Percentiles rank a stretch among this genome's conserved stretches.
phyloP scores from a whole-genome alignment of 2,888 invertebrate species.

The Apomyelois bistriatella region DNA sequence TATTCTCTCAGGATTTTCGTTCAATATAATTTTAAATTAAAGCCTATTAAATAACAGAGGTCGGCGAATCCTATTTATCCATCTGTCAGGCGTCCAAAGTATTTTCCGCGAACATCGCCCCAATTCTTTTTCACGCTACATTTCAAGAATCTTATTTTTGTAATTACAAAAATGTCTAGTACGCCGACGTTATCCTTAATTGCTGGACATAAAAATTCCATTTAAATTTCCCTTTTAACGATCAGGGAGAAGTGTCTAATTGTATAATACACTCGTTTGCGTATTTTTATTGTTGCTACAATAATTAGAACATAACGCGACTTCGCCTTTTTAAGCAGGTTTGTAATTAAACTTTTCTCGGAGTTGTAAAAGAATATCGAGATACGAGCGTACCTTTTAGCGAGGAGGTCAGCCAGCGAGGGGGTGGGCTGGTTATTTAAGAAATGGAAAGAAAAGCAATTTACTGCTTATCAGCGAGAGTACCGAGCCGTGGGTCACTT shows the following conservation, averaged over 20 bases:
- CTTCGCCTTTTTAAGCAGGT: conserved; percentile 63
- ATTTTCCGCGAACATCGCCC: conserved; percentile 68
- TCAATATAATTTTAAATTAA: conserved; percentile 6
- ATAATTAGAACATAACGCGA: conserved; percentile 79
- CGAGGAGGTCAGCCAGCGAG: conserved; percentile 26
- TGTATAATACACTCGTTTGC: conserved; percentile 81
- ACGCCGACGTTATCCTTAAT: conserved; percentile 79
- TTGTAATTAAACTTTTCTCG: conserved; percentile 73
- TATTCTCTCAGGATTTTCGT: background rate
- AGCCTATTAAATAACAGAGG: conserved; percentile 7
- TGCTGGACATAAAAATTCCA: conserved; percentile 81
- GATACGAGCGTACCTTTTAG: conserved; percentile 50
- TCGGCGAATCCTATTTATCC: conserved; percentile 28
- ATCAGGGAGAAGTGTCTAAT: conserved; percentile 78
- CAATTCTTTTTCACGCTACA: conserved; percentile 80
- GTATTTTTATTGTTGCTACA: conserved; percentile 79
- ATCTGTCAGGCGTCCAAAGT: conserved; percentile 60
- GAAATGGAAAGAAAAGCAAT: conserved; percentile 76
- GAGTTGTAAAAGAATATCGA: conserved; percentile 65
- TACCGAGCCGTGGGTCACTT: conserved; percentile 58
- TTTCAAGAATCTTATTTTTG: conserved; percentile 80
- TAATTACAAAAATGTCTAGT: conserved; percentile 80
- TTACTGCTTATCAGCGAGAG: conserved; percentile 71
- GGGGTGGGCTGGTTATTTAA: conserved; percentile 58
- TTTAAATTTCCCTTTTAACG: conserved; percentile 81